phyloP scores from a whole-genome alignment of 2,888 invertebrate species.

The Tryphoninae sp. region DNA sequence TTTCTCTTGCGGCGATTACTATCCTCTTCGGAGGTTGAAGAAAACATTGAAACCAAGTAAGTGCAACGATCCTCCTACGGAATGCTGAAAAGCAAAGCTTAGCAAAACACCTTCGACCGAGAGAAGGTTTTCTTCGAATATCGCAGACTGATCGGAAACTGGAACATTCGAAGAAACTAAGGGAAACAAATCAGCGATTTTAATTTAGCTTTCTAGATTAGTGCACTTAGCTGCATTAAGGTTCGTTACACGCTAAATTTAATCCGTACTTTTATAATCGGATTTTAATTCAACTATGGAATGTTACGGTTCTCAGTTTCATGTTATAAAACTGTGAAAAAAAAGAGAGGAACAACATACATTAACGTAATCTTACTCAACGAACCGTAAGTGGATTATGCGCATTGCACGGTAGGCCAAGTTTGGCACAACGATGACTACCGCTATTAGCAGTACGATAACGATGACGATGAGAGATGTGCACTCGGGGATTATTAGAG shows the following conservation, averaged over 20 bases:
- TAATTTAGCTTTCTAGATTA: neutral
- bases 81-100: neutral
- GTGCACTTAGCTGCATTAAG: neutral
- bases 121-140: neutral
- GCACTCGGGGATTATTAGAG: slow-evolving; percentile 30
- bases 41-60: no score
- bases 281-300: slow-evolving; percentile 1
- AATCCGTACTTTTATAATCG: slow-evolving; percentile 7
- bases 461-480: slow-evolving; percentile 29
- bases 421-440: slow-evolving; percentile 16
- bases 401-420: neutral
- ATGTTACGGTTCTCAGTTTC: neutral
- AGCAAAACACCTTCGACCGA: neutral
- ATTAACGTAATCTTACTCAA: slow-evolving; percentile 7
- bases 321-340: neutral
- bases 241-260: neutral
- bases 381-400: slow-evolving; percentile 30
- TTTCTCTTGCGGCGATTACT: no score
- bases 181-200: neutral
- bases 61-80: neutral
- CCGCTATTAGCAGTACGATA: slow-evolving; percentile 27
- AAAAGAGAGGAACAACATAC: neutral
- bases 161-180: neutral
- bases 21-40: no score
- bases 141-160: neutral